Evolutionary conservation across 2,888 invertebrate genomes (phyloP), one percentile per base, ranked within the genome.

Genomic region (Eupithecia insigniata): DNA sequence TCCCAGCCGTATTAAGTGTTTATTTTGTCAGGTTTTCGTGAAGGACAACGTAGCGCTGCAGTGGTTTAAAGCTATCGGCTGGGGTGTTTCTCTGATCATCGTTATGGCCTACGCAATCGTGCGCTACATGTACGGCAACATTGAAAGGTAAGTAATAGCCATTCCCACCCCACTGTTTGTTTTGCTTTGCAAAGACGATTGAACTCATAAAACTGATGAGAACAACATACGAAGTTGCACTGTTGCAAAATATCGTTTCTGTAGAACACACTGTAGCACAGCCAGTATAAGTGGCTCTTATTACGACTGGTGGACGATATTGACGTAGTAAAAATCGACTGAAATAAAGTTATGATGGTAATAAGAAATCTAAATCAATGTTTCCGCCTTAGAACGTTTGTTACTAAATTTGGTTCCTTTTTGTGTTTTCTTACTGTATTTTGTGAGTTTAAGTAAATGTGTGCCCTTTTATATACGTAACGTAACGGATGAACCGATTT

Each of bases 1-100:
- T 60, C 32, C n/a, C 28, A 18, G 30, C 30, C n/a, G 69, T n/a
- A n/a, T n/a, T n/a, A n/a, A n/a, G n/a, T 39, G 26, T 67, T 26
- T 30, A 22, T 69, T 69, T 55, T 32, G 10, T 26, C 85, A 95
- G 95, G 95, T 97, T 22, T 97, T 97, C 85, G 96, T 97, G 51
- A 95, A 95, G 81, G 97, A 97, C 79, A 95, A 96, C 69, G 94
- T 96, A 67, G 95, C 97, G 3, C 95, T 97, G 94, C 95, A 95
- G 68, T 96, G 96, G 94, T 97, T 97, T 86, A 92, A 93, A 80
- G 87, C 89, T 55, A 91, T 96, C 58, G 97, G 97, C 64, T 97
- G 97, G 97, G 93, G 95, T 0, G 83, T 95, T 0, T 95, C 96
- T 0, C 76, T 95, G 12, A 55, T 95, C 28, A 91, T 96, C 71